Evolutionary conservation across 2,113 vertebrate species (phyloP), one percentile per base, ranked within the genome.

Genomic region (Notiomystis cincta): DNA sequence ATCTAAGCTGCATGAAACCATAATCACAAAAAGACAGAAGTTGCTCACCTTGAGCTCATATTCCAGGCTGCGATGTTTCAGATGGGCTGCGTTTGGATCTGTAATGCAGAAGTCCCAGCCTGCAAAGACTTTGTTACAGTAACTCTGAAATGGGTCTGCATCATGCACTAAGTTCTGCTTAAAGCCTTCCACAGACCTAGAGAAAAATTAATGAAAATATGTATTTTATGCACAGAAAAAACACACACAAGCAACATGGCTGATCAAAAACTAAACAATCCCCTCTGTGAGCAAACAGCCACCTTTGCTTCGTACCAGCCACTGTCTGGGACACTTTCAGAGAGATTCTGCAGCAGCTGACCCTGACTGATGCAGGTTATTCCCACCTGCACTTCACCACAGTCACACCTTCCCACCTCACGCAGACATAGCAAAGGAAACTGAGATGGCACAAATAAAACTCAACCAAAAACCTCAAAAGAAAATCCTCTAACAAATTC

Each of bases 31-130:
- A 38, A 89, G 48, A 35, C 3, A 6, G 11, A 54, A 73, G 40
- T 66, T 76, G 94, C 97, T 96, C 73, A 99, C 99, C 96, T 97
- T 98, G 35, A 99, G 98, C 96, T 99, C 99, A 2, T 98, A 99
- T 1, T 97, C 98, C 78, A 99, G 96, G 90, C 99, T 99, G 96
- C 97, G 98, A 27, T 98, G 98, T 93, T 99, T 99, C 38, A 99
- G 95, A 40, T 17, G 83, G 0, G 98, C 98, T 23, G 98, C 98
- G 8, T 95, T 98, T 50, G 96, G 97, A 67, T 98, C 98, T 77
- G 98, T 99, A 95, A 99, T 99, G 89, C 99, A 99, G 97, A 99
- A 99, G 89, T 99, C 99, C 99, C 99, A 99, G 92, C 99, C 99
- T 0, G 99, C 98, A 88, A 99, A 99, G 70, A 99, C 97, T 97